These are phyloP conservation scores for Ypsolopha sequella DNA, from an alignment of 2,888 invertebrate genomes.

Conservation along the genomic window DNA sequence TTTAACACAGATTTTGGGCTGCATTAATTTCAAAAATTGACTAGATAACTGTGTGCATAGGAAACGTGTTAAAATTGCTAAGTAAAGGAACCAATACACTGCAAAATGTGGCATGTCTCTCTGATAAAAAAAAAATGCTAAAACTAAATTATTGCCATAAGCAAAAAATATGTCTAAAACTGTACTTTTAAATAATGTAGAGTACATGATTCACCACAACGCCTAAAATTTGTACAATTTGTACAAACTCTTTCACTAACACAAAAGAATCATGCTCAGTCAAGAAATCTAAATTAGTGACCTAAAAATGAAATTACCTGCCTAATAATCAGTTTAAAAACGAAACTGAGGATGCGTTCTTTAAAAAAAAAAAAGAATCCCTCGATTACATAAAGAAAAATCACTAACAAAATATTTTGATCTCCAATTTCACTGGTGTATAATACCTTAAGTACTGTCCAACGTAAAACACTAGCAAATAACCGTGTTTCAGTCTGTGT, in stretches of 20 bases:
- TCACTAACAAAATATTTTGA: constrained; percentile 36
- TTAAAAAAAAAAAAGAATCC: constrained; percentile 22
- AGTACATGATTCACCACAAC: constrained; percentile 30
- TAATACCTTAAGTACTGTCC: constrained; percentile 26
- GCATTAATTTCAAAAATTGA: constrained; percentile 68
- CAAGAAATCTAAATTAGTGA: constrained; percentile 25
- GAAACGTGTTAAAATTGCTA: constrained; percentile 63
- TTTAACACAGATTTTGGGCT: constrained; percentile 47
- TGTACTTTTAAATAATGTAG: constrained; percentile 59
- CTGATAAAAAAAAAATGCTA: constrained; percentile 39
- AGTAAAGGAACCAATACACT: constrained; percentile 65
- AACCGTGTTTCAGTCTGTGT: constrained; percentile 13
- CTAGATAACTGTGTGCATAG: constrained; percentile 70
- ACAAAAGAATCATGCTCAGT: constrained; percentile 43
- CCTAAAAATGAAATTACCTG: constrained; percentile 15
- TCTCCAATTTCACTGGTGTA: constrained; percentile 26
- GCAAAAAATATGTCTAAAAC: constrained; percentile 50
- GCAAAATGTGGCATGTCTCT: constrained; percentile 55
- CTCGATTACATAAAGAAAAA: constrained; percentile 31
- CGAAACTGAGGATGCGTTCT: constrained; percentile 20
- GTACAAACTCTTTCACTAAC: constrained; percentile 52
- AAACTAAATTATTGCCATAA: constrained; percentile 54
- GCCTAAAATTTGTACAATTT: constrained; percentile 51
- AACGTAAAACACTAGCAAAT: not conserved
- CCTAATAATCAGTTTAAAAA: constrained; percentile 25